Base-by-base conservation (phyloP, 2,888 invertebrate species). In the Nomada fabriciana region DNA sequence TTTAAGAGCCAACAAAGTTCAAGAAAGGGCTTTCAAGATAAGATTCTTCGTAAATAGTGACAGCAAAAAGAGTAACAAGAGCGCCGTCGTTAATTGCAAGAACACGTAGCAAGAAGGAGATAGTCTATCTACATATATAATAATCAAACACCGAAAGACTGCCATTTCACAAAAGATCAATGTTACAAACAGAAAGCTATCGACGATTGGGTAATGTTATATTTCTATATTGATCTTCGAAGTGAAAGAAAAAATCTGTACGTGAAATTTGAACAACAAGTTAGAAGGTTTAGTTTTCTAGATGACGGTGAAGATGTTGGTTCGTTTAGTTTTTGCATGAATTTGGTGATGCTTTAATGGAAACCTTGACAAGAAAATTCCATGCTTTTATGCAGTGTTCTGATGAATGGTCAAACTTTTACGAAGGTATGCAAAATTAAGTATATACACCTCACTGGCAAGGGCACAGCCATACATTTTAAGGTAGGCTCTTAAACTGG, bases 361-460 rank as follows among this genome's bases (percentile, higher is more conserved):
- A 5, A 20, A 15, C 42, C 23, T 42, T 42, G 18, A 69, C 18
- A 11, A 69, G 25, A 57, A 9, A 18, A 43, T 69, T 69, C 43
- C 55, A 43, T 43, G 23, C n/a, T 18, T 43, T 69, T 57, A 42
- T 18, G 43, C 57, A 43, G 57, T 55, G 43, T 69, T 23, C 68
- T 43, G 57, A 57, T 43, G 68, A 57, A 69, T 29, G 57, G 57
- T 20, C 50, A 15, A 25, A 18, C 43, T 57, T 43, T 57, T 25
- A 25, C 42, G 68, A 57, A 57, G n/a, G 15, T 47, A 69, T 69
- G 68, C 25, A 57, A 43, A 23, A 43, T 57, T 69, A 69, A 43
- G n/a, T 23, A 43, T 23, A 20, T n/a, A 7, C 68, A 25, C 25
- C 25, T n/a, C 43, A 43, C 25, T 25, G 68, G 13, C 42, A 11